These are phyloP conservation scores for Sphaeramia orbicularis DNA, from an alignment of 2,797 vertebrate genomes.

Conservation along the genomic window DNA sequence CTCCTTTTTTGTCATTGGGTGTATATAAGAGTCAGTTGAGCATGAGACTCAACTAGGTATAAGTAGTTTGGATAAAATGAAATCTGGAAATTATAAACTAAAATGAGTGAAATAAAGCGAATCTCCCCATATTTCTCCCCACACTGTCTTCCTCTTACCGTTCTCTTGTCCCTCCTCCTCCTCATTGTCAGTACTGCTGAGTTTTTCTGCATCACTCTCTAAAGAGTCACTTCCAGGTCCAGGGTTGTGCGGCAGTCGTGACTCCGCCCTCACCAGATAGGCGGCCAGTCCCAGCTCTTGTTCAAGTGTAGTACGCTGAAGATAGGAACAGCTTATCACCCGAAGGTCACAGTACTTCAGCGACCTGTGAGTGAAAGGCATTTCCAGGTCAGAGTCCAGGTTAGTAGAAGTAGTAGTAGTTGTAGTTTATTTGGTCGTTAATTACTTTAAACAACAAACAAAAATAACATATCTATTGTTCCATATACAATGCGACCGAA, in stretches of 20 bases:
- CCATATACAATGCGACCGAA: too few species aligned
- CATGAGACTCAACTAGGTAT: too few species aligned
- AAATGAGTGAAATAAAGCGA: too few species aligned
- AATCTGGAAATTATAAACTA: too few species aligned
- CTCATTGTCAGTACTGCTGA: conserved; percentile 95
- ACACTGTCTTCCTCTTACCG: conserved; percentile 78
- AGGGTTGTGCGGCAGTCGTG: conserved; percentile 74
- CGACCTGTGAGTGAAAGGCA: conserved; percentile 83
- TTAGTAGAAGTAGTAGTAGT: too few species aligned
- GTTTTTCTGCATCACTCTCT: conserved; percentile 95
- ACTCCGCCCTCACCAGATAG: conserved; percentile 91
- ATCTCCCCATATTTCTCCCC: too few species aligned
- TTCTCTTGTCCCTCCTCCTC: conserved; percentile 89
- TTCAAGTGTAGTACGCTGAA: conserved; percentile 93
- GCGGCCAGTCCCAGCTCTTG: conserved; percentile 97
- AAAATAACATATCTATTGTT: too few species aligned
- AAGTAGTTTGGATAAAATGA: too few species aligned
- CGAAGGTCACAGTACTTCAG: conserved; percentile 97
- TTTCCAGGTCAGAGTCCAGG: conserved; percentile 7
- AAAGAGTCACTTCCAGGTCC: conserved; percentile 85
- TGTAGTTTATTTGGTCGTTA: too few species aligned
- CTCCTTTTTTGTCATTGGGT: too few species aligned
- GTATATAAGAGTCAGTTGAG: too few species aligned
- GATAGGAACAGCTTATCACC: conserved; percentile 92
- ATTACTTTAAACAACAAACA: too few species aligned